Base-by-base conservation (phyloP, 2,797 vertebrate species). In the Stomatorhinus walkeri region DNA sequence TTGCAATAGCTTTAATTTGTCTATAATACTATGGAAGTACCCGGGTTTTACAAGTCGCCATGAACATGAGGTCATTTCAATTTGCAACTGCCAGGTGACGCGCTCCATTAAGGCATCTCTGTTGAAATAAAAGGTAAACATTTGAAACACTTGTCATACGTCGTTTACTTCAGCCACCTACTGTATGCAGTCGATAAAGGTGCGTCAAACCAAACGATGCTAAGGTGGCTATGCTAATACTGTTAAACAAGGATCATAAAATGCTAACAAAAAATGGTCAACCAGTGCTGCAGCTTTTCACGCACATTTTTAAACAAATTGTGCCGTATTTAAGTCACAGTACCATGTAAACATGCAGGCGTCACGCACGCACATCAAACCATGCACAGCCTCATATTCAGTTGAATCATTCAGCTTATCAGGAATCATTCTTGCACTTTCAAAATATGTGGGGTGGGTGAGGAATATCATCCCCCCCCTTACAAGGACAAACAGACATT, bases 91-190 rank as follows among this genome's bases (percentile, higher is more conserved):
- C 89, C 76, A 87, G 87, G 32, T 81, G 88, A 24, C 51, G 51
- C 32, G n/a, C 76, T 46, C 68, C 49, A 43, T 90, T 85, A 90
- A 85, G 56, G 59, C 36, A 87, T 88, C 84, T 89, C 89, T 90
- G 87, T 87, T 88, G 85, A 84, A 90, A 89, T 86, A 54, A 89
- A 89, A 88, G 7, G 59, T 90, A 88, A 89, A 89, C 49, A 88
- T 85, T 87, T 88, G 36, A 90, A 68, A 84, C 22, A 22, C n/a
- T 48, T 4, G n/a, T 51, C 49, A 68, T 10, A 19, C 0, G 4
- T 36, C 28, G 12, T 49, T 85, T 86, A 56, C 79, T 49, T 43
- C 49, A 89, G 87, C 85, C 85, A n/a, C 76, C 79, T 83, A 48
- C n/a, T 83, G 4, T 28, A 28, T 24, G 83, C n/a, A 54, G 32